A percentile compares a stretch with the other conserved stretches of the same genome.
These are phyloP conservation scores for Leucophenga varia DNA, from an alignment of 1,140 invertebrate species.

Conservation along the genomic window DNA sequence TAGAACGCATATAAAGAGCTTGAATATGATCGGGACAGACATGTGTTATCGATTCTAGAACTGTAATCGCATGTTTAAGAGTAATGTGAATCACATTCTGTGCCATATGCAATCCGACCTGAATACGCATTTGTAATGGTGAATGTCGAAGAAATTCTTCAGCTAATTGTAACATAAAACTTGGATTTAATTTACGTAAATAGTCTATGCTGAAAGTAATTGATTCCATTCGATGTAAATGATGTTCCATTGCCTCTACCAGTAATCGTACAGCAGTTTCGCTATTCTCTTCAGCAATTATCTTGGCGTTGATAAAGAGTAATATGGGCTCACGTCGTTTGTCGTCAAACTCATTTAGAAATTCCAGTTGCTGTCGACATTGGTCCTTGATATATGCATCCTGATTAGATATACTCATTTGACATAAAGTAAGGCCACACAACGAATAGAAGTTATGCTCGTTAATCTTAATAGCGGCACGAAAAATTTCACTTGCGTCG, in stretches of 20 bases:
- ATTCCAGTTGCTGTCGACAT: conserved; percentile 81
- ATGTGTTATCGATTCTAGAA: conserved; percentile 74
- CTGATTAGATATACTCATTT: conserved; percentile 63
- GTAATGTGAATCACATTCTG: conserved; percentile 56
- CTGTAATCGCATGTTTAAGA: conserved; percentile 61
- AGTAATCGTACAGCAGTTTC: conserved; percentile 66
- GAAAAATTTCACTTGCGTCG: conserved; percentile 78
- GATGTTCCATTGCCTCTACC: conserved; percentile 70
- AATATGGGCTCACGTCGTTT: conserved; percentile 63
- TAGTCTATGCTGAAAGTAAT: conserved; percentile 76
- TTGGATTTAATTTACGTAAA: conserved; percentile 76
- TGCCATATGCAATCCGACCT: conserved; percentile 55
- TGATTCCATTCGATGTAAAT: conserved; percentile 65
- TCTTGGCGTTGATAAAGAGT: conserved; percentile 71
- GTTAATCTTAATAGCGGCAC: conserved; percentile 78
- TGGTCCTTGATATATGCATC: conserved; percentile 66
- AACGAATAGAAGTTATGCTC: conserved; percentile 78
- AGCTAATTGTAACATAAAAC: conserved; percentile 79
- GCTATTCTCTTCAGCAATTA: conserved; percentile 61
- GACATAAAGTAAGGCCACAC: conserved; percentile 78
- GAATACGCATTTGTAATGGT: conserved; percentile 63
- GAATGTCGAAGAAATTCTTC: conserved; percentile 76
- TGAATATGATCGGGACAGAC: conserved; percentile 80
- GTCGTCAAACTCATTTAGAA: conserved; percentile 80
- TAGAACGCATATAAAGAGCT: conserved; percentile 75